phyloP scores from a whole-genome alignment of 2,113 vertebrate species.

The Platysternon megacephalum region DNA sequence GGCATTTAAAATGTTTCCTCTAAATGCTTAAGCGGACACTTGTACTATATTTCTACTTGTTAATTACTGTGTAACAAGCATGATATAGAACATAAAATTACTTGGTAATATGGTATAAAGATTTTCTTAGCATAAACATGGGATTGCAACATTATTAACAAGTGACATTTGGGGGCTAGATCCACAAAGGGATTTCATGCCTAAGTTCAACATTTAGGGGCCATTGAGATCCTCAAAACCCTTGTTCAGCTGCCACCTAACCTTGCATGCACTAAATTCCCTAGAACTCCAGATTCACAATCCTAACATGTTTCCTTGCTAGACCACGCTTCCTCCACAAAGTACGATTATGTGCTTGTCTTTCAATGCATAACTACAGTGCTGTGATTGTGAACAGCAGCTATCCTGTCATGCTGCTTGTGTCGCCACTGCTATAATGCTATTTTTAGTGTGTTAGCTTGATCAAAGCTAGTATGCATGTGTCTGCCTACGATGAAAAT shows the following conservation, averaged over 20 bases:
- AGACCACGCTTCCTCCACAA: neutral
- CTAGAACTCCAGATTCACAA: neutral
- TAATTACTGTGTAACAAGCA: neutral
- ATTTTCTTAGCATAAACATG: neutral
- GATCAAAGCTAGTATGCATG: neutral
- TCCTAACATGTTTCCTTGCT: accelerated
- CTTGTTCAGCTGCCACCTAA: neutral
- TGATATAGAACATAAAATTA: neutral
- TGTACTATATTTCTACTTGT: neutral
- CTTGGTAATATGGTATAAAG: neutral
- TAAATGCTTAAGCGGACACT: neutral
- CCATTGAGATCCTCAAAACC: neutral
- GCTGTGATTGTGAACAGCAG: neutral
- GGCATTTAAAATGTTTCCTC: conserved; percentile 3
- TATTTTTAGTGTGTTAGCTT: neutral
- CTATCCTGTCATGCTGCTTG: neutral
- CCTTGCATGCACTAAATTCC: neutral
- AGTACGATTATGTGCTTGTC: neutral
- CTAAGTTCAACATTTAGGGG: neutral
- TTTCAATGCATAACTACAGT: neutral
- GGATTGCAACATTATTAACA: neutral
- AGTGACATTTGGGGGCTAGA: neutral
- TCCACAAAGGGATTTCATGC: neutral
- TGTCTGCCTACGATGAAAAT: neutral
- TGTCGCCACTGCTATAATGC: neutral